These are phyloP conservation scores for Tachina fera DNA, from an alignment of 2,888 invertebrate species.

Conservation along the genomic window DNA sequence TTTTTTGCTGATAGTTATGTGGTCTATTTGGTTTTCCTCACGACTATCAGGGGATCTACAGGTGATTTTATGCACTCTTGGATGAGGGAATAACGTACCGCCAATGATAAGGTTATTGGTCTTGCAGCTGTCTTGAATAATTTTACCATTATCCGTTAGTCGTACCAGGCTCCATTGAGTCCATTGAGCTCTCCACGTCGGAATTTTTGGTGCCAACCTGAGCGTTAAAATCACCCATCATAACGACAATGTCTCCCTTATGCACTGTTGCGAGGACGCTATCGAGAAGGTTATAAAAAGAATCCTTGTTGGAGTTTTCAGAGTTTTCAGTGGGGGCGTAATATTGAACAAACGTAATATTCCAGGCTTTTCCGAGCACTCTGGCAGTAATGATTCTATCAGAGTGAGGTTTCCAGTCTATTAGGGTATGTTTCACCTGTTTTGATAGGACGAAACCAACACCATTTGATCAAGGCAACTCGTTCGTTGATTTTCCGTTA, in stretches of 20 bases:
- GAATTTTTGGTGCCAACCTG: neutral
- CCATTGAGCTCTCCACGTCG: neutral
- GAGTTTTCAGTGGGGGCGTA: neutral
- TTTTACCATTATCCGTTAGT: neutral
- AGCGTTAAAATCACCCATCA: too few relatives aligned
- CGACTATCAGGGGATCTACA: too few relatives aligned
- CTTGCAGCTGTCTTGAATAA: neutral
- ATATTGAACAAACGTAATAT: neutral
- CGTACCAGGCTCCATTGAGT: neutral
- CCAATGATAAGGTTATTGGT: slow-evolving; percentile 3
- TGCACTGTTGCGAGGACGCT: too few relatives aligned
- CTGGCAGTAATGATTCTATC: too few relatives aligned
- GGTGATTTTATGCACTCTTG: too few relatives aligned
- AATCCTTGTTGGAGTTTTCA: neutral
- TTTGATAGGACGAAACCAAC: neutral
- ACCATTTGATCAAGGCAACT: neutral
- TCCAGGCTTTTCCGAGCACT: neutral
- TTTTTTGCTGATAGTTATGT: too few relatives aligned
- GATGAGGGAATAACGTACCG: neutral
- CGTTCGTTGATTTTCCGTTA: neutral
- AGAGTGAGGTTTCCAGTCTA: neutral
- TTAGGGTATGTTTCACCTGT: slow-evolving; percentile 2
- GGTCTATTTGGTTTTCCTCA: too few relatives aligned
- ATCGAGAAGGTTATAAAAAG: too few relatives aligned
- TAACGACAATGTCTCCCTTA: too few relatives aligned